Conservation (phyloP, 2,888 invertebrate species). For the Dolomedes plantarius region DNA sequence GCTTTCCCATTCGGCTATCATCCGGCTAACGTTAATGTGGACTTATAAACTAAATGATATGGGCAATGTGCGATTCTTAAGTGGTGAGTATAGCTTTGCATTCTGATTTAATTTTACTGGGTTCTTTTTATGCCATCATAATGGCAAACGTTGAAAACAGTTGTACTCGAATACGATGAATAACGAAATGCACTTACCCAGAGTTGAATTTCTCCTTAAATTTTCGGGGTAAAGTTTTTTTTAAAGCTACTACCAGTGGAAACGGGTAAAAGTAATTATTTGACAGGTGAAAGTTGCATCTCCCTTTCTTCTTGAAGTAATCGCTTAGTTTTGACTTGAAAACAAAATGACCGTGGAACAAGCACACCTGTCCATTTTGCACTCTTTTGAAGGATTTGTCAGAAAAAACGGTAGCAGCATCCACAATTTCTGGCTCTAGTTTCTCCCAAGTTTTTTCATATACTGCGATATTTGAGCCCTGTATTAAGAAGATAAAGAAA, state of each 20-base stretch:
- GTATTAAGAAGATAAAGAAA: background rate
- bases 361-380: background rate
- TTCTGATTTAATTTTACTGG: too few relatives aligned
- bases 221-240: background rate
- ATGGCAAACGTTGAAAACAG: too few relatives aligned
- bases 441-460: slow-evolving; percentile 28
- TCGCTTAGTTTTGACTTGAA: slow-evolving; percentile 1
- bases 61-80: too few relatives aligned
- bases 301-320: background rate
- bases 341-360: slow-evolving; percentile 25
- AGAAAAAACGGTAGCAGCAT: background rate
- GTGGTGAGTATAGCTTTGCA: too few relatives aligned
- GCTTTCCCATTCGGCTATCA: too few relatives aligned
- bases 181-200: slow-evolving; percentile 19
- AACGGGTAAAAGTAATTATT: slow-evolving; percentile 23
- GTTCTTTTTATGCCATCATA: too few relatives aligned
- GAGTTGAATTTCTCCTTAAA: slow-evolving; percentile 10
- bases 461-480: slow-evolving; percentile 19
- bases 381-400: background rate
- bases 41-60: too few relatives aligned
- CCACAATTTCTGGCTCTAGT: slow-evolving; percentile 17
- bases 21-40: too few relatives aligned
- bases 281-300: slow-evolving; percentile 31
- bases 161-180: too few relatives aligned
- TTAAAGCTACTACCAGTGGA: background rate